phyloP scores from a whole-genome alignment of 92 coral and sea anemone species.

The Zoanthus solanderi region DNA sequence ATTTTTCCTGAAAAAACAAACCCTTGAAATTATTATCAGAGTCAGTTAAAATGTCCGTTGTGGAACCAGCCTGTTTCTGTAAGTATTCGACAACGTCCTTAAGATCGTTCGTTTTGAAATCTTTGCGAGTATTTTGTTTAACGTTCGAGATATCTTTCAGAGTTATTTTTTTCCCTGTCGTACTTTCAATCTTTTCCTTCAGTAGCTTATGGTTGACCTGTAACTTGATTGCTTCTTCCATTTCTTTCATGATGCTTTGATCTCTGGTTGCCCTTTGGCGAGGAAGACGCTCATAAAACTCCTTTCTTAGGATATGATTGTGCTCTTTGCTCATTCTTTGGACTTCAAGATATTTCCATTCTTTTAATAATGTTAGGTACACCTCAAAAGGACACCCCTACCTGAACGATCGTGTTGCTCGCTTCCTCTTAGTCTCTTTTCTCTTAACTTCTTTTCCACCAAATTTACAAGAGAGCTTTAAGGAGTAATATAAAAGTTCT shows the following conservation, averaged over 20 bases:
- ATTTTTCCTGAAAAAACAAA: slow-evolving; percentile 57
- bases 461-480: too few species aligned
- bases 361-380: too few species aligned
- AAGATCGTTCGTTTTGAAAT: slow-evolving; percentile 48
- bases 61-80: slow-evolving; percentile 52
- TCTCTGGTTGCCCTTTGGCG: slow-evolving; percentile 33
- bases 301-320: too few species aligned
- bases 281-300: slow-evolving; percentile 51
- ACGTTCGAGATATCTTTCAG: slow-evolving; percentile 66
- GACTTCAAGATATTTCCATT: too few species aligned
- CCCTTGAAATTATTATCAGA: slow-evolving; percentile 75
- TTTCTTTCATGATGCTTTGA: slow-evolving; percentile 12
- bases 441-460: too few species aligned
- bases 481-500: too few species aligned
- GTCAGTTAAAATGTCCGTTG: slow-evolving; percentile 59
- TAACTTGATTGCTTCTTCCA: slow-evolving; percentile 57
- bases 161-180: not conserved
- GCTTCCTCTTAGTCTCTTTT: too few species aligned
- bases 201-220: slow-evolving; percentile 63
- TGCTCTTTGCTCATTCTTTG: too few species aligned
- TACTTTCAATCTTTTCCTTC: slow-evolving; percentile 52
- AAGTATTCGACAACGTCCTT: slow-evolving; percentile 46
- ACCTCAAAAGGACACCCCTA: too few species aligned
- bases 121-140: slow-evolving; percentile 50
- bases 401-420: too few species aligned